Conservation (phyloP, 2,888 invertebrate species). For the Quadroppia sp. region DNA sequence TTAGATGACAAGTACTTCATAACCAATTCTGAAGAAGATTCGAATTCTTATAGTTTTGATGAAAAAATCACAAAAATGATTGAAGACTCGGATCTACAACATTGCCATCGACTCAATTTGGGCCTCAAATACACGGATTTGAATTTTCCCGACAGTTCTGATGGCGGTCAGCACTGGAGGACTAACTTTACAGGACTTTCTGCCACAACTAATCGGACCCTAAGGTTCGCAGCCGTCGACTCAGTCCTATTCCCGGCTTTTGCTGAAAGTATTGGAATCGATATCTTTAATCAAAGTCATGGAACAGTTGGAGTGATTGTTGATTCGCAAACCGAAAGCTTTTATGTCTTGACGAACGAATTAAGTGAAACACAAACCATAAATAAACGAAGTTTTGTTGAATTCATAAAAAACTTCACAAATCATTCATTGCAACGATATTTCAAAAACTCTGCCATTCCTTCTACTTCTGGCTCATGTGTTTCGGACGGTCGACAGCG, state of each 20-base stretch:
- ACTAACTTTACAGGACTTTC: constrained; percentile 51
- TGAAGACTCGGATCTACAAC: constrained; percentile 45
- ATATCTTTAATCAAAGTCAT: constrained; percentile 51
- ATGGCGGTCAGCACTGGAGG: constrained; percentile 41
- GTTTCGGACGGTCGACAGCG: constrained; percentile 45
- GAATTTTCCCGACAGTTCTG: constrained; percentile 46
- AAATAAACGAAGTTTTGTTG: constrained; percentile 43
- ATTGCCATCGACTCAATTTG: constrained; percentile 46
- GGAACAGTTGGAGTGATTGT: constrained; percentile 47
- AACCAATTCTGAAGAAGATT: not conserved
- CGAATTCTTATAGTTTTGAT: constrained; percentile 39
- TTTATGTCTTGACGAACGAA: constrained; percentile 42
- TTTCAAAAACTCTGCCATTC: constrained; percentile 50
- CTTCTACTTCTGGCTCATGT: constrained; percentile 42
- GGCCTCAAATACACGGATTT: constrained; percentile 48
- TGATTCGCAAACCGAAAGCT: constrained; percentile 41
- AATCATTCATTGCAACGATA: constrained; percentile 54
- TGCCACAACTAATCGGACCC: constrained; percentile 59
- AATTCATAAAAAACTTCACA: constrained; percentile 58
- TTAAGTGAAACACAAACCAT: constrained; percentile 34
- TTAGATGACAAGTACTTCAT: constrained; percentile 31
- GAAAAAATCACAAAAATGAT: constrained; percentile 47
- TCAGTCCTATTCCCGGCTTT: constrained; percentile 67
- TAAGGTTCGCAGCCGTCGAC: constrained; percentile 68
- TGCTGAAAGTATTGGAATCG: constrained; percentile 69